A percentile compares a stretch with the other conserved stretches of the same genome.
Conservation (phyloP, 2,888 invertebrate genomes). For the Pyrgus malvae region DNA sequence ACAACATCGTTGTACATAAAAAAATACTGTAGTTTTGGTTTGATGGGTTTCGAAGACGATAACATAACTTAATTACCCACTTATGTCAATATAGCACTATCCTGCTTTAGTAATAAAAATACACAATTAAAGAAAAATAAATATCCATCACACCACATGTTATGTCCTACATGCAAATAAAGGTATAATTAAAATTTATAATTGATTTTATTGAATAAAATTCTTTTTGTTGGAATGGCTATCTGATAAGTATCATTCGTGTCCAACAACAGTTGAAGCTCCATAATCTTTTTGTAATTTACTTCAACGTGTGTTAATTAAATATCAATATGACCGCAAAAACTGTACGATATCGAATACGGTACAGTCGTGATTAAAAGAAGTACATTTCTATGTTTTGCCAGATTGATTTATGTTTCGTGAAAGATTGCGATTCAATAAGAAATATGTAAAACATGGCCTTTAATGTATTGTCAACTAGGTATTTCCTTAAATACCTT, state of each 20-base stretch:
- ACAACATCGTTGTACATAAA: too few relatives aligned
- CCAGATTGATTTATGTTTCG: too few relatives aligned
- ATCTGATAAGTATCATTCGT: slow-evolving; percentile 35
- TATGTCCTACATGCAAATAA: slow-evolving; percentile 2
- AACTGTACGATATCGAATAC: slow-evolving; percentile 42
- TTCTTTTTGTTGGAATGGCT: neutral
- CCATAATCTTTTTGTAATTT: slow-evolving; percentile 29
- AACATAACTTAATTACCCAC: too few relatives aligned
- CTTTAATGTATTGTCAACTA: too few relatives aligned
- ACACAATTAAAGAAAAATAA: neutral
- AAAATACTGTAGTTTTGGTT: too few relatives aligned
- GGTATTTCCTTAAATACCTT: too few relatives aligned
- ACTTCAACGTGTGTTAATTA: slow-evolving; percentile 56
- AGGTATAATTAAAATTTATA: neutral
- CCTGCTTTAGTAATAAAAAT: too few relatives aligned
- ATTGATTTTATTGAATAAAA: slow-evolving; percentile 2
- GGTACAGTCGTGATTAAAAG: slow-evolving; percentile 30
- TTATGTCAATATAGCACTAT: too few relatives aligned
- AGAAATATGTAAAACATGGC: too few relatives aligned
- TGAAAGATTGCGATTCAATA: too few relatives aligned
- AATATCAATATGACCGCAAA: slow-evolving; percentile 60
- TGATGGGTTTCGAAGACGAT: too few relatives aligned
- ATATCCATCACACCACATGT: neutral
- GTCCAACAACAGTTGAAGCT: slow-evolving; percentile 25
- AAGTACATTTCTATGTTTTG: too few relatives aligned